Percentiles rank a stretch among this genome's conserved stretches.
These are phyloP conservation scores for Meghimatium bilineatum DNA, from an alignment of 2,888 invertebrate species.

Conservation along the genomic window DNA sequence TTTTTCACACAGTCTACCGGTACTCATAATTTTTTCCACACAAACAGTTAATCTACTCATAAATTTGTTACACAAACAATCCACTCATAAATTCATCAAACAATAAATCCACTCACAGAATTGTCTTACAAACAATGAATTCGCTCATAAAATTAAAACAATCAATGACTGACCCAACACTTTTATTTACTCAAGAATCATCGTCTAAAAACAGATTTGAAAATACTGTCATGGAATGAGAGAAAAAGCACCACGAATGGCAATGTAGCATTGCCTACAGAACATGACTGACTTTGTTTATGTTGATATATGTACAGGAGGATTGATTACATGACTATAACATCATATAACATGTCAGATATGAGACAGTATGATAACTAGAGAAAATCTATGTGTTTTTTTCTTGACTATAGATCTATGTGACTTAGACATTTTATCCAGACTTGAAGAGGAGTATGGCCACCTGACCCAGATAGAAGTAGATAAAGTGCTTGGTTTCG, in stretches of 20 bases:
- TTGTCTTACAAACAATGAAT: too few relatives aligned
- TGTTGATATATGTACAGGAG: neutral
- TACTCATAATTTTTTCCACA: too few relatives aligned
- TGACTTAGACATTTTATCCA: conserved; percentile 82
- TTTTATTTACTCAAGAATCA: neutral
- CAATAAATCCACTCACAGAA: too few relatives aligned
- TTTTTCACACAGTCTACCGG: too few relatives aligned
- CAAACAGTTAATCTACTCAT: too few relatives aligned
- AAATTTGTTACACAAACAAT: too few relatives aligned
- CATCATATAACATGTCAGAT: neutral
- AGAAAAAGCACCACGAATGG: neutral
- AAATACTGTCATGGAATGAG: neutral
- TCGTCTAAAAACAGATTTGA: neutral
- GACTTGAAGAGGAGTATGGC: conserved; percentile 99
- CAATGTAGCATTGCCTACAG: neutral
- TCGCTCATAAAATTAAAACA: too few relatives aligned
- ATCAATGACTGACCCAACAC: neutral
- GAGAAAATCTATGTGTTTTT: neutral
- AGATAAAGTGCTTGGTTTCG: conserved; percentile 99
- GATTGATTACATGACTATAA: neutral
- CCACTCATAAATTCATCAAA: too few relatives aligned
- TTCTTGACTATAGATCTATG: neutral
- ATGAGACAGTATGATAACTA: neutral
- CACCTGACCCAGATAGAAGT: conserved; percentile 99
- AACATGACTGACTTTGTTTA: neutral